Conservation (phyloP, 2,797 vertebrate species). For the Tiaroga cobitis region DNA sequence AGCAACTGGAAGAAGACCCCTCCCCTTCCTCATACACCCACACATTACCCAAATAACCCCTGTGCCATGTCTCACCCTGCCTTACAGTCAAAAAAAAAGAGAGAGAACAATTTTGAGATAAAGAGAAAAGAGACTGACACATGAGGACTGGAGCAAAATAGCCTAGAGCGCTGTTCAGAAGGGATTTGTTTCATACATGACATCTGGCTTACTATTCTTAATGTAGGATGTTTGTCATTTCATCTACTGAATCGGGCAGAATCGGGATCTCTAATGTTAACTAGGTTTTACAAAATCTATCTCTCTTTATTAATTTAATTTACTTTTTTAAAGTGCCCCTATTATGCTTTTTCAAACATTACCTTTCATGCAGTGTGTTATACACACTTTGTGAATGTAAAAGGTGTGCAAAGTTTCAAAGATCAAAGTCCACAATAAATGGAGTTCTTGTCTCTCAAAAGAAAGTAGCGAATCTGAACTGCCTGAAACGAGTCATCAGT, state of each 20-base stretch:
- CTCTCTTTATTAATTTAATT: not conserved
- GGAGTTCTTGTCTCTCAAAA: not conserved
- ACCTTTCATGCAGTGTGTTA: not conserved
- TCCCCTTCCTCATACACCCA: conserved; percentile 30
- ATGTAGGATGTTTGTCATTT: not conserved
- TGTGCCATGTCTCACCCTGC: conserved; percentile 9
- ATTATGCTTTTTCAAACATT: not conserved
- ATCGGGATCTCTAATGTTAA: too few species aligned
- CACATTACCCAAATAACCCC: conserved; percentile 14
- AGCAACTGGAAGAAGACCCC: conserved; percentile 34
- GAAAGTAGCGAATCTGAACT: not conserved
- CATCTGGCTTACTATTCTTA: not conserved
- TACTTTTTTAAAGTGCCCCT: not conserved
- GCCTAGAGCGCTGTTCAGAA: not conserved
- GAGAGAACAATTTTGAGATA: conserved; percentile 18
- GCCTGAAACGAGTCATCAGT: not conserved
- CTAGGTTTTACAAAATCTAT: too few species aligned
- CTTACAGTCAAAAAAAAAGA: conserved; percentile 3
- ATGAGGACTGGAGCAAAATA: conserved; percentile 45
- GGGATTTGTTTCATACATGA: not conserved
- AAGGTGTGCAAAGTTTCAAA: not conserved
- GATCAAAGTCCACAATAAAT: not conserved
- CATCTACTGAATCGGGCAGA: too few species aligned
- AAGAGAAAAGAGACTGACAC: conserved; percentile 12
- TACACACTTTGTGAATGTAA: not conserved